Base-by-base conservation (phyloP, 2,797 vertebrate species). In the Diplodus sargus region DNA sequence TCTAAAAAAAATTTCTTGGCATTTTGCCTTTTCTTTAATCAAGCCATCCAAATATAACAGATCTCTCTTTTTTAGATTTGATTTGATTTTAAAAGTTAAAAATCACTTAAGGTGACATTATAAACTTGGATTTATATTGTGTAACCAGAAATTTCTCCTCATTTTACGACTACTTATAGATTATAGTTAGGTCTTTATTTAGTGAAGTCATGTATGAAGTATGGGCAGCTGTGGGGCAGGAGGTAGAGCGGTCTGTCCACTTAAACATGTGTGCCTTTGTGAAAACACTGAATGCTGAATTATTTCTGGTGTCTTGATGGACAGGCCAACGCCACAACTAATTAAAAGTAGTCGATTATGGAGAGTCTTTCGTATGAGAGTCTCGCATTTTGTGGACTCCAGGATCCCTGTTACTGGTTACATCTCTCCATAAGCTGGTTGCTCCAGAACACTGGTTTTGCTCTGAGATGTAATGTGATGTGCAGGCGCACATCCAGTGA, bases 401-500 rank as follows among this genome's bases (percentile, higher is more conserved):
- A n/a, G n/a, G 12, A 63, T 25, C 13, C 20, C 2, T 2, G 15
- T 25, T 9, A 3, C 47, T 57, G 60, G 4, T 47, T 20, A 4
- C 47, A 51, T 64, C 34, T 30, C 53, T 56, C 23, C n/a, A 48
- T 76, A 30, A 53, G 10, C 34, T 20, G 47, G 42, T 51, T 39
- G 14, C 69, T 68, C 2, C 13, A 4, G 13, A 45, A 25, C 39
- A 69, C 2, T 17, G 13, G 12, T 45, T 0, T 56, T 9, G 16
- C 25, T 70, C 53, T 64, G 42, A 74, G 39, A 45, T 52, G 11
- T 34, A 4, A 52, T 52, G 20, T 76, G 66, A 70, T 61, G 51
- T 72, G 64, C 74, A 72, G 65, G 52, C 79, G 71, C 74, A 75
- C 30, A 59, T 45, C 63, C 47, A 75, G 52, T 15, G 45, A 12